Conservation (phyloP, 2,888 invertebrate genomes). For the Lithophane socia region DNA sequence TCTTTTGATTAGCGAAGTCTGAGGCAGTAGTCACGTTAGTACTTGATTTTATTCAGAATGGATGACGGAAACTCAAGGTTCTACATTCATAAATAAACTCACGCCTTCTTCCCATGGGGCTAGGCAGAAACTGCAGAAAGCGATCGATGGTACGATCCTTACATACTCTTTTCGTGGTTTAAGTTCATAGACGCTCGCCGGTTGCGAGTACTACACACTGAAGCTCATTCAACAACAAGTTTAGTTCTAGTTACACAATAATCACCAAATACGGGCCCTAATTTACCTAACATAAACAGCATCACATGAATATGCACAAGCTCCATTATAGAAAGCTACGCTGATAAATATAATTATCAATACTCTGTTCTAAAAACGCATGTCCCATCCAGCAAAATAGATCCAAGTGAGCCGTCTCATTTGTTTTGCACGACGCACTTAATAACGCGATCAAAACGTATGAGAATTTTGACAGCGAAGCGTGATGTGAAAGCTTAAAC, state of each 20-base stretch:
- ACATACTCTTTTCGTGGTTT: no score
- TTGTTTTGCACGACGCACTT: conserved; percentile 86
- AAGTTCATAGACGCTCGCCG: no score
- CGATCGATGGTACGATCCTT: no score
- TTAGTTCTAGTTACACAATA: not conserved
- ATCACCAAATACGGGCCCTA: not conserved
- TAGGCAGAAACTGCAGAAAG: no score
- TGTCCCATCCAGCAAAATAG: conserved; percentile 44
- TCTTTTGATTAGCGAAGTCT: not conserved
- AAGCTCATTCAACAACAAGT: no score
- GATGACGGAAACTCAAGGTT: not conserved
- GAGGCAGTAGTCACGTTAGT: not conserved
- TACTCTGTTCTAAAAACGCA: not conserved
- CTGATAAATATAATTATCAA: not conserved
- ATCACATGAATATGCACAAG: not conserved
- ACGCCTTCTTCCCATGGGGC: no score
- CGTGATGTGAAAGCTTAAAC: conserved; percentile 84
- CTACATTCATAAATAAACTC: no score
- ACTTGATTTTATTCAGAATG: not conserved
- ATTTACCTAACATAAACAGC: not conserved
- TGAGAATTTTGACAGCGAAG: conserved; percentile 86
- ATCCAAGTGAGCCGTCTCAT: conserved; percentile 77
- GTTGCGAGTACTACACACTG: no score
- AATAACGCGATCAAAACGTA: conserved; percentile 89
- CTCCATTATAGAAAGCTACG: no score